Percentiles rank a stretch among this genome's conserved stretches.
Conservation (phyloP, 2,797 vertebrate species). For the Pteronotus mesoamericanus region DNA sequence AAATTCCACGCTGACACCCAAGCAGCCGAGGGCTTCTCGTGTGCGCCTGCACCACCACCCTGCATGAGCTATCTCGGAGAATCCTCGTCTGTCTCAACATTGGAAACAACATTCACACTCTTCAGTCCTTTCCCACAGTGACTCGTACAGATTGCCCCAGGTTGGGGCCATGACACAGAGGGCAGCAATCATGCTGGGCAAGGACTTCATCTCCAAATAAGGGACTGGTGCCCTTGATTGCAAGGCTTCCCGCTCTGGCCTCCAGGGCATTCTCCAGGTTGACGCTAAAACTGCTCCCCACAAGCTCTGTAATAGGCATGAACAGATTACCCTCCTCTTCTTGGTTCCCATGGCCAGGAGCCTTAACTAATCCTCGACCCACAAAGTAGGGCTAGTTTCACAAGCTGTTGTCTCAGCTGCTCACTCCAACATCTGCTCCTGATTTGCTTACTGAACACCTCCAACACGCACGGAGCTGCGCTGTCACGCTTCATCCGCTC, state of each 20-base stretch:
- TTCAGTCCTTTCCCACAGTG: not conserved
- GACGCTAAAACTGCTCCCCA: not conserved
- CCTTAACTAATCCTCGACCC: constrained; percentile 56
- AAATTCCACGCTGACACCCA: not conserved
- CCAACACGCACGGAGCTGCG: rapidly evolving
- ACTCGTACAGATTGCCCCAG: not conserved
- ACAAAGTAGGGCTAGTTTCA: not conserved
- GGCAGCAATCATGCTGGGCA: no score
- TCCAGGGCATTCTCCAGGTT: not conserved
- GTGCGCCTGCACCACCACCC: not conserved
- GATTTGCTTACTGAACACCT: not conserved
- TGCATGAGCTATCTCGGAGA: not conserved
- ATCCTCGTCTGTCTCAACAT: not conserved
- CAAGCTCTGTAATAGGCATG: not conserved
- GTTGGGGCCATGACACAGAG: not conserved
- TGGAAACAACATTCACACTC: not conserved
- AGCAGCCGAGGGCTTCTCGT: not conserved
- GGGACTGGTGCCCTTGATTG: not conserved
- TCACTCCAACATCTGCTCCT: constrained; percentile 25
- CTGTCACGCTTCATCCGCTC: not conserved
- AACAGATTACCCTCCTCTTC: not conserved
- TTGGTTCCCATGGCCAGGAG: constrained; percentile 55
- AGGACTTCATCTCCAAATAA: not conserved
- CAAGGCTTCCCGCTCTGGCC: not conserved
- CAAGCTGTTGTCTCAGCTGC: constrained; percentile 61